Evolutionary conservation across 2,113 vertebrate species (phyloP), one percentile per base, ranked within the genome.

Genomic region (Lagopus leucura): DNA sequence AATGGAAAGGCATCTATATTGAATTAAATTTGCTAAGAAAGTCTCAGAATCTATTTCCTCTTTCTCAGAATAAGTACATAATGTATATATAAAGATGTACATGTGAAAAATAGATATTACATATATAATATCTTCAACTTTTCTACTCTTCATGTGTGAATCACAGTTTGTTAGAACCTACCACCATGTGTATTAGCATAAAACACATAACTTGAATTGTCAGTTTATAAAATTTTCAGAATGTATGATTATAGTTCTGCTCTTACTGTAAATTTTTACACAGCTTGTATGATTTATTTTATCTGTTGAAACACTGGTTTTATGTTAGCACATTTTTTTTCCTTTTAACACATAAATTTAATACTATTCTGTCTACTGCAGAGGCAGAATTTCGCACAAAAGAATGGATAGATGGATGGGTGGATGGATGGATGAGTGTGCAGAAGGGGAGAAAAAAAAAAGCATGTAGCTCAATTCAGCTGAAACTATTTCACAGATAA

Each of bases 171-270:
- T 96, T 98, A 97, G 96, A 97, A 95, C 80, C 93, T 88, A 96
- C 93, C 88, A 96, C 93, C 95, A 94, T 71, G 84, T 81, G 43
- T 97, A 97, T 97, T 98, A 98, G 96, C 96, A 98, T 97, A 97
- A 97, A 97, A 96, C 79, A 96, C 92, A 93, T 94, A 97, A 97
- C 93, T 97, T 97, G 95, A 97, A 97, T 96, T 96, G 96, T 97
- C 97, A 97, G 95, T 97, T 97, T 97, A 97, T 97, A 97, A 98
- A 97, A 97, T 97, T 97, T 97, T 97, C 95, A 97, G 96, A 96
- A 97, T 93, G 89, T 91, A 97, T 96, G 92, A 97, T 97, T 96
- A 96, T 93, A 57, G 79, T 92, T 96, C 97, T 97, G 81, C 74
- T 97, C 92, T 95, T 97, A 95, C 86, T 94, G 92, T 96, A 97